Conservation (phyloP, 2,797 vertebrate species). For the Capromys pilorides region DNA sequence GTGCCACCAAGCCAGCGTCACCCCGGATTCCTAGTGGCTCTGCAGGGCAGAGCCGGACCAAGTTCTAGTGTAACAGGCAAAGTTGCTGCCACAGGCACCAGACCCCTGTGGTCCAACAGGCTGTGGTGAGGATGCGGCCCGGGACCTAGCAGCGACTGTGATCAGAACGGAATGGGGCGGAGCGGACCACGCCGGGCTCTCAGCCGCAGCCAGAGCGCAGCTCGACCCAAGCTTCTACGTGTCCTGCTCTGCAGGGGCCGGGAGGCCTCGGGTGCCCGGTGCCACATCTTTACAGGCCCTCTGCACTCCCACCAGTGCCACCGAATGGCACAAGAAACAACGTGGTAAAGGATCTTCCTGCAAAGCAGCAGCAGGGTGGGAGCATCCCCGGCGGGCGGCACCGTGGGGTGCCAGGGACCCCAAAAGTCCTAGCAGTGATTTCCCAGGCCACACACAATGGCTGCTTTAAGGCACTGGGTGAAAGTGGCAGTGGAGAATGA, state of each 20-base stretch:
- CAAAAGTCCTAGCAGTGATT: background rate
- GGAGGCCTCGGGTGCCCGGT: background rate
- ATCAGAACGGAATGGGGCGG: fast-evolving
- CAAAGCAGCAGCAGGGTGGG: background rate
- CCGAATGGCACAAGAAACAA: background rate
- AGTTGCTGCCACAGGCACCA: background rate
- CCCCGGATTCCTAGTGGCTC: background rate
- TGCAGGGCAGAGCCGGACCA: background rate
- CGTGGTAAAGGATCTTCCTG: background rate
- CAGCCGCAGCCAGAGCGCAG: background rate
- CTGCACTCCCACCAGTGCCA: background rate
- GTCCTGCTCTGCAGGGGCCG: background rate
- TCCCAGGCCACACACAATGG: background rate
- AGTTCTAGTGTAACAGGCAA: background rate
- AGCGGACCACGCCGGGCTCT: background rate
- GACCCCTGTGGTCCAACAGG: fast-evolving
- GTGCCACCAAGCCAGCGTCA: background rate
- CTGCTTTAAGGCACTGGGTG: slow-evolving; percentile 40
- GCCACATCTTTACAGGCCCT: fast-evolving
- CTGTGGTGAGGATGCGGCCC: fast-evolving
- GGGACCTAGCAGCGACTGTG: no score
- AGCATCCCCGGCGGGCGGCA: background rate
- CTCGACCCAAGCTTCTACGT: background rate
- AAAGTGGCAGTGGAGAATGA: background rate
- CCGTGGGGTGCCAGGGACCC: background rate